Evolutionary conservation across 2,113 vertebrate species (phyloP), one percentile per base, ranked within the genome.

Genomic region (Dasyprocta punctata): DNA sequence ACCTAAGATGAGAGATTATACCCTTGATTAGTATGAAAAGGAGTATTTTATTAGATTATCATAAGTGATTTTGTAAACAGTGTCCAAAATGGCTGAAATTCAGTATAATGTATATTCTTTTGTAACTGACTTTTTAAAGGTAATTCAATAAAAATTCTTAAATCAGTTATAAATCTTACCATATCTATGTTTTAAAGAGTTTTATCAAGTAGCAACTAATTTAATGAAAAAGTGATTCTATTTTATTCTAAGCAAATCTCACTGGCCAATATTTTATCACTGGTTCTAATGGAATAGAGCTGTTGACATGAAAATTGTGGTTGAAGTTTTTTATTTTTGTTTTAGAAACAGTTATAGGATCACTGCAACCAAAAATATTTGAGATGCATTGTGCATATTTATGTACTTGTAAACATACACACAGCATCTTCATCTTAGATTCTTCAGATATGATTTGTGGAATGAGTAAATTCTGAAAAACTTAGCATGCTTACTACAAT

Each of bases 81-180:
- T 94, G 49, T 78, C 80, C 36, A 58, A 89, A 95, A 92, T 54
- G 95, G 52, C 24, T 91, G 67, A 94, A 92, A 91, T 93, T 75
- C 24, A 89, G 20, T 28, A 80, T 30, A 94, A 44, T 81, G 12
- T 89, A 94, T 54, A 78, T 97, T 97, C n/a, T 96, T 98, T 94
- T 75, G 60, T 80, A 88, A 92, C 82, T 95, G 54, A 91, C 36
- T 86, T 83, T 95, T 95, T 71, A 88, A 75, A 93, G 95, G 93
- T 54, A 41, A 94, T 93, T 95, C 75, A 96, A 96, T 94, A 96
- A 97, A 96, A 85, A 73, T 49, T 77, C 0, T 85, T 61, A 65
- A 83, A 90, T 52, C 38, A 89, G 28, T 56, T 67, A 24, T 84
- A 73, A 91, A 14, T 95, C 33, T 94, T 93, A 89, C 28, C 58